phyloP scores from a whole-genome alignment of 2,888 invertebrate genomes.

The Latheticus oryzae region DNA sequence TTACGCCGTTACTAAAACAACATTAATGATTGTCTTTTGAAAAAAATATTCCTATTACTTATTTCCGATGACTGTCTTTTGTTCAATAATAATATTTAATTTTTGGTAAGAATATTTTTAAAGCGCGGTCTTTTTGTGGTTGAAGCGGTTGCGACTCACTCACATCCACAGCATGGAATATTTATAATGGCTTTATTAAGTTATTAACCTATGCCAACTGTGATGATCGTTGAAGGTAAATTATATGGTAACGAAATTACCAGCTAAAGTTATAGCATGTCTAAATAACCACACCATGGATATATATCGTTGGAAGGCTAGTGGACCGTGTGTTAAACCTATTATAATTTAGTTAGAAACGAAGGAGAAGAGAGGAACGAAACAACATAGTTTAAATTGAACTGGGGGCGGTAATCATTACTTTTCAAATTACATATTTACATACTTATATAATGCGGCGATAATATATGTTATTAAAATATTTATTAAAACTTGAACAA shows the following conservation, averaged over 20 bases:
- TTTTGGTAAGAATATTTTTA: too few relatives aligned
- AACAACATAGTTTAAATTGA: constrained; percentile 48
- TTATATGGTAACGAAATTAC: constrained; percentile 58
- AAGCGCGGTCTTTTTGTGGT: constrained; percentile 35
- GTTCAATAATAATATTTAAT: too few relatives aligned
- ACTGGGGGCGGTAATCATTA: constrained; percentile 55
- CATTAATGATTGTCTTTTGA: too few relatives aligned
- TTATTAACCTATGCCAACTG: constrained; percentile 61
- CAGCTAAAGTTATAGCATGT: constrained; percentile 50
- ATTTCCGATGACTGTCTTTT: too few relatives aligned
- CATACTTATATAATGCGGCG: constrained; percentile 43
- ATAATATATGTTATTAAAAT: constrained; percentile 33
- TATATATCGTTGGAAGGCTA: constrained; percentile 44
- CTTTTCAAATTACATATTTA: constrained; percentile 54
- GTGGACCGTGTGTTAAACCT: constrained; percentile 53
- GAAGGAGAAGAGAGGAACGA: too few relatives aligned
- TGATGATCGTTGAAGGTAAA: constrained; percentile 61
- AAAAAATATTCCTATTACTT: too few relatives aligned
- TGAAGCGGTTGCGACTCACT: constrained; percentile 34
- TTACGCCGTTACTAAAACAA: too few relatives aligned
- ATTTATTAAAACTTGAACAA: constrained; percentile 36
- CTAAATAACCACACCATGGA: constrained; percentile 49
- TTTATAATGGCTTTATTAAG: constrained; percentile 59
- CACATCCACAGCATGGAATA: constrained; percentile 45
- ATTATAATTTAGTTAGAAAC: constrained; percentile 52